phyloP scores from a whole-genome alignment of 2,113 vertebrate genomes.

The Sus scrofa region T2T-Sscrofa CM000822.6:52776001-52776500 shows the following conservation, averaged over 20 bases:
- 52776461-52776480: neutral
- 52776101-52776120: constrained; percentile 82
- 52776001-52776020: too few relatives aligned
- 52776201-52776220: neutral
- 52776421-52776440: neutral
- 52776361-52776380: neutral
- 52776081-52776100: neutral
- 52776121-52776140: constrained; percentile 62
- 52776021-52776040: neutral
- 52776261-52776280: neutral
- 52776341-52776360: neutral
- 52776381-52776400: constrained; percentile 40
- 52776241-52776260: neutral
- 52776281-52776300: constrained; percentile 37
- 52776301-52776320: constrained; percentile 34
- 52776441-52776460: neutral
- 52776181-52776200: neutral
- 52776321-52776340: neutral
- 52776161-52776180: constrained; percentile 73
- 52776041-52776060: neutral
- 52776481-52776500: neutral
- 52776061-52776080: constrained; percentile 23
- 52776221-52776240: neutral
- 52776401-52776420: neutral
- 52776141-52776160: constrained; percentile 70